A percentile compares a stretch with the other conserved stretches of the same genome.
Evolutionary conservation across 1,140 invertebrate species (phyloP).

Genomic region (Leucophenga varia): DNA sequence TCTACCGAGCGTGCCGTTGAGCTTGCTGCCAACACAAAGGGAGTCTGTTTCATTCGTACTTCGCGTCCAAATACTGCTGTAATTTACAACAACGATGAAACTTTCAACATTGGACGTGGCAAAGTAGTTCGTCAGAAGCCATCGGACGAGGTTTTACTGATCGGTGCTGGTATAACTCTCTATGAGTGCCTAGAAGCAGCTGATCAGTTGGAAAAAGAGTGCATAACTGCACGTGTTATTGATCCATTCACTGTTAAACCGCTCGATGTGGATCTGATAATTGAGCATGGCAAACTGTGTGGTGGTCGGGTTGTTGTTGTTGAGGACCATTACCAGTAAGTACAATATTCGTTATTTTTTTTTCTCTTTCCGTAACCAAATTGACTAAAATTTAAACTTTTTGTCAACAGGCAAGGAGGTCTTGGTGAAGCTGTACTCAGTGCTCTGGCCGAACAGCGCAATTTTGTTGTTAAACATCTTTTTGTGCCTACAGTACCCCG

Average conservation of each 20-base stretch:
- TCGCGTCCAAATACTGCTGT: conserved; percentile 88
- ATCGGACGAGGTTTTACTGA: conserved; percentile 80
- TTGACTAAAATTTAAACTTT: neutral
- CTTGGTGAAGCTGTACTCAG: conserved; percentile 91
- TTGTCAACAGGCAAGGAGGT: conserved; percentile 69
- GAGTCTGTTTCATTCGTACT: conserved; percentile 94
- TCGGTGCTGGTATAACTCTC: conserved; percentile 92
- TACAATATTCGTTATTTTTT: no score
- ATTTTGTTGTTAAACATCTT: conserved; percentile 80
- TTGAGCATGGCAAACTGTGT: conserved; percentile 75
- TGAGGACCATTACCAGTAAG: conserved; percentile 95
- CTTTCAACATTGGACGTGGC: conserved; percentile 78
- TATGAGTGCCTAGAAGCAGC: conserved; percentile 88
- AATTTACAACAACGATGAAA: conserved; percentile 85
- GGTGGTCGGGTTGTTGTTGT: conserved; percentile 87
- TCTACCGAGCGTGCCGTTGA: conserved; percentile 91
- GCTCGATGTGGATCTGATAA: conserved; percentile 78
- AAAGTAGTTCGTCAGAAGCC: conserved; percentile 75
- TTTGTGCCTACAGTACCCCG: conserved; percentile 86
- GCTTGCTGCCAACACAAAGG: conserved; percentile 92
- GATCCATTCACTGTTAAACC: conserved; percentile 98
- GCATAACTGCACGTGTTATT: conserved; percentile 76
- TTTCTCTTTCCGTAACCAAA: neutral
- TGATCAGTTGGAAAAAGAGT: conserved; percentile 68
- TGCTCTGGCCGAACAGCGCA: conserved; percentile 72